These are phyloP conservation scores for Equus przewalskii DNA, from an alignment of 2,113 vertebrate genomes.

Conservation along the genomic window DNA sequence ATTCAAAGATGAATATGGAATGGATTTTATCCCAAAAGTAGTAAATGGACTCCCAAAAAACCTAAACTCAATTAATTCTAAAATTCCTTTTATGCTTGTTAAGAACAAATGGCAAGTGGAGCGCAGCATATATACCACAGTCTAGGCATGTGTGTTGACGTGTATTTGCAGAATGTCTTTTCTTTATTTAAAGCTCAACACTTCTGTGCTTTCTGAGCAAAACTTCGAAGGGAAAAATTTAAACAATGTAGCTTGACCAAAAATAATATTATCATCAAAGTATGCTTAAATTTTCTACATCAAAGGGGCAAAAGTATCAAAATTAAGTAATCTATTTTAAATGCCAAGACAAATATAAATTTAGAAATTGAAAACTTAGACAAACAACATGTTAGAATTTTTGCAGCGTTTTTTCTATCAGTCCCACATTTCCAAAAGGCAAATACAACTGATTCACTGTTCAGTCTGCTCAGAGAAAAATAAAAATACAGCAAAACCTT, in stretches of 20 bases:
- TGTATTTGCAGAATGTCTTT: slow-evolving; percentile 65
- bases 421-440: slow-evolving; percentile 57
- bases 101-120: slow-evolving; percentile 49
- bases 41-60: slow-evolving; percentile 17
- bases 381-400: slow-evolving; percentile 29
- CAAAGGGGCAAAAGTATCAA: not conserved
- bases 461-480: slow-evolving; percentile 57
- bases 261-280: slow-evolving; percentile 59
- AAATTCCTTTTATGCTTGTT: not conserved
- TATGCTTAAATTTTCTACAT: slow-evolving; percentile 12
- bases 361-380: slow-evolving; percentile 35
- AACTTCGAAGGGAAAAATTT: slow-evolving; percentile 58
- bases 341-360: not conserved
- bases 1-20: slow-evolving; percentile 3
- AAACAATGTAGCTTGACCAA: slow-evolving; percentile 68
- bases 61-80: slow-evolving; percentile 30
- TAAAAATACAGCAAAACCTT: slow-evolving; percentile 27
- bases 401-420: slow-evolving; percentile 36
- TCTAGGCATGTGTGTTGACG: slow-evolving; percentile 56
- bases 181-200: slow-evolving; percentile 73
- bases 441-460: slow-evolving; percentile 40
- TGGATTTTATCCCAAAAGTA: not conserved
- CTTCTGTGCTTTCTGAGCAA: slow-evolving; percentile 62
- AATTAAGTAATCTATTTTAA: slow-evolving; percentile 45
- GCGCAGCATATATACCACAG: not conserved